These are phyloP conservation scores for Poecile montanus DNA, from an alignment of 2,797 vertebrate genomes.

Conservation along the genomic window DNA sequence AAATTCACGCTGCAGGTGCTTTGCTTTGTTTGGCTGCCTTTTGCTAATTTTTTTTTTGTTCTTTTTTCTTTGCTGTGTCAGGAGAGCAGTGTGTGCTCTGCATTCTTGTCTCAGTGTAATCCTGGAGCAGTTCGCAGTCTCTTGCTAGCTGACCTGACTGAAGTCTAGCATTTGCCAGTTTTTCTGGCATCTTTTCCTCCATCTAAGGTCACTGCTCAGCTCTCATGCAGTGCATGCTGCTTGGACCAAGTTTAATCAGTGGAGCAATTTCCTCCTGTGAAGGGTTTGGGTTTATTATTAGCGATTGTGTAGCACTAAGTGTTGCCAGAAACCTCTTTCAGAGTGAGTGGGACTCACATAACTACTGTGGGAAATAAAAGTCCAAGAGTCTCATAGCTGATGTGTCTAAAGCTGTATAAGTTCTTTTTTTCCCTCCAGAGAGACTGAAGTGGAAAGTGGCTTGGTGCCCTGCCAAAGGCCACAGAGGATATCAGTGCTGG, in stretches of 20 bases:
- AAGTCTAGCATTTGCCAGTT: not conserved
- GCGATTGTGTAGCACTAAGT: not conserved
- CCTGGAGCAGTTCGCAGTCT: not conserved
- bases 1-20: constrained; percentile 4
- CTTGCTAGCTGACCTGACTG: not conserved
- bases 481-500: not conserved
- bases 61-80: not conserved
- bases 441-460: not conserved
- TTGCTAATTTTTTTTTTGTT: not conserved
- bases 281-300: not conserved
- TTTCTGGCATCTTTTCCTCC: not conserved
- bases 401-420: not conserved
- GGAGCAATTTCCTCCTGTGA: not conserved
- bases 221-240: not conserved
- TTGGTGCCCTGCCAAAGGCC: not conserved
- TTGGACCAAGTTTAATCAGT: not conserved
- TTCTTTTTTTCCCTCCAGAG: not conserved
- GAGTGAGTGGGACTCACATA: not conserved
- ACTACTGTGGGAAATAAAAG: not conserved
- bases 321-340: not conserved
- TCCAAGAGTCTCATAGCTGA: not conserved
- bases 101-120: not conserved
- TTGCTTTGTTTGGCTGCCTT: not conserved
- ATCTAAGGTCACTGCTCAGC: not conserved
- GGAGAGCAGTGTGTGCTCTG: not conserved